A percentile compares a stretch with the other conserved stretches of the same genome.
Conservation (phyloP, 2,888 invertebrate species). For the Megalurothrips usitatus region DNA sequence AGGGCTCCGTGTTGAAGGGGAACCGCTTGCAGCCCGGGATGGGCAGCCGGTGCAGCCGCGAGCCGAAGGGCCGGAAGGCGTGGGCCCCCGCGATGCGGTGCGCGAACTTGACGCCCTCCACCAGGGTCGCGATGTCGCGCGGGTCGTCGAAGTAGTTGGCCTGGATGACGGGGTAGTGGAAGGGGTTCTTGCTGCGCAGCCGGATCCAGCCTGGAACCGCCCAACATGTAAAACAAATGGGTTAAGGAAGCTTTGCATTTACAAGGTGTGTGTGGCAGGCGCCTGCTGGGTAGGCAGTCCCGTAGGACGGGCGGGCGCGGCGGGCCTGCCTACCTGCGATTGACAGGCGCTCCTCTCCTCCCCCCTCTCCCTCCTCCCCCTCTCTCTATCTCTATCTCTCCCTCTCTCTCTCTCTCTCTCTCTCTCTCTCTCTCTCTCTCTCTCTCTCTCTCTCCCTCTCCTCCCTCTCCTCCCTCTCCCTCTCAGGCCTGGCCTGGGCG, state of each 20-base stretch:
- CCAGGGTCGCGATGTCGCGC: slow-evolving; percentile 69
- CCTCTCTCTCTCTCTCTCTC: not conserved
- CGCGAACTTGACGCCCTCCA: slow-evolving; percentile 59
- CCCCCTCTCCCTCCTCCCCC: not conserved
- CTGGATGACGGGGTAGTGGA: slow-evolving; percentile 80
- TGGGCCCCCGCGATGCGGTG: slow-evolving; percentile 56
- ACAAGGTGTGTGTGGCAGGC: not conserved
- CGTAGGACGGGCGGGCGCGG: not conserved
- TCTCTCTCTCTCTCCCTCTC: not conserved
- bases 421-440: not conserved
- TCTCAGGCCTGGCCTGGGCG: no score
- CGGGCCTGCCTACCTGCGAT: not conserved
- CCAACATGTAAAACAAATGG: no score
- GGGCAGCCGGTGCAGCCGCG: slow-evolving; percentile 66
- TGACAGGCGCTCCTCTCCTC: not conserved
- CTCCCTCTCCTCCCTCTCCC: not conserved
- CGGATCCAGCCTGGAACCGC: slow-evolving; percentile 53
- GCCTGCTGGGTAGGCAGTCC: not conserved
- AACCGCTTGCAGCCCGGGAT: slow-evolving; percentile 73
- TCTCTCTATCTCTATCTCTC: not conserved
- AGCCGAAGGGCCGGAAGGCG: slow-evolving; percentile 76
- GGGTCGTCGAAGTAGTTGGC: slow-evolving; percentile 88
- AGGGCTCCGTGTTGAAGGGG: slow-evolving; percentile 71
- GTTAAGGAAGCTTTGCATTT: no score
- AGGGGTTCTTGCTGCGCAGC: slow-evolving; percentile 75